Base-by-base conservation (phyloP, 2,113 vertebrate species). In the Odocoileus hemionus region DNA sequence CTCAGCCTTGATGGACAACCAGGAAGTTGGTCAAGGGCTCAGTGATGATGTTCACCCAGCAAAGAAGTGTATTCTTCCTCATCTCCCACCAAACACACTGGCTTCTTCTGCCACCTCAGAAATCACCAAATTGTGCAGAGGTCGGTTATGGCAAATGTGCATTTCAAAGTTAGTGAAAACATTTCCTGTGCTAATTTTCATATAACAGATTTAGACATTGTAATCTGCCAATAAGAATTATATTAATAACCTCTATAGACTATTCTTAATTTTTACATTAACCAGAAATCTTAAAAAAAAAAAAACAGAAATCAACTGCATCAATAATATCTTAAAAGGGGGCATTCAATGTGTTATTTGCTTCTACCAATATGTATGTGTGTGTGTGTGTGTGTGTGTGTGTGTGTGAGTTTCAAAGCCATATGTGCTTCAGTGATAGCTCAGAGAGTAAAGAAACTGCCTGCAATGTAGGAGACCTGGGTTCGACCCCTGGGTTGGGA, bases 321-420 rank as follows among this genome's bases (percentile, higher is more conserved):
- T 52, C 54, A 91, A 36, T 82, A 82, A 47, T 70, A 36, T 76
- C 36, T 61, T 87, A 33, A 83, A 83, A 74, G 26, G 7, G 26
- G 23, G 6, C 25, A 13, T n/a, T 94, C 12, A 23, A 54, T 43
- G 36, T 83, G 43, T 57, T 64, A 60, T 64, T 43, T 57, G 1
- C 57, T 88, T 76, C 33, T 64, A 50, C 36, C 83, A 90, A 74
- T 47, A 12, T 47, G 47, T 47, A 9, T 47, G 47, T 47, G 47
- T 47, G 47, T 47, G 47, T 47, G 47, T 47, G 47, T 50, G 47
- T 50, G 47, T 14, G 12, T 50, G 47, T 50, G 47, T 47, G 47
- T 50, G 89, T 83, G 93, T 86, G 92, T 87, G 76, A 85, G 89
- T 76, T 96, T 92, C 50, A 97, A 97, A 97, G 57, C 16, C n/a